Evolutionary conservation across 2,888 invertebrate species (phyloP).

Genomic region (Drosophila affinis): DNA sequence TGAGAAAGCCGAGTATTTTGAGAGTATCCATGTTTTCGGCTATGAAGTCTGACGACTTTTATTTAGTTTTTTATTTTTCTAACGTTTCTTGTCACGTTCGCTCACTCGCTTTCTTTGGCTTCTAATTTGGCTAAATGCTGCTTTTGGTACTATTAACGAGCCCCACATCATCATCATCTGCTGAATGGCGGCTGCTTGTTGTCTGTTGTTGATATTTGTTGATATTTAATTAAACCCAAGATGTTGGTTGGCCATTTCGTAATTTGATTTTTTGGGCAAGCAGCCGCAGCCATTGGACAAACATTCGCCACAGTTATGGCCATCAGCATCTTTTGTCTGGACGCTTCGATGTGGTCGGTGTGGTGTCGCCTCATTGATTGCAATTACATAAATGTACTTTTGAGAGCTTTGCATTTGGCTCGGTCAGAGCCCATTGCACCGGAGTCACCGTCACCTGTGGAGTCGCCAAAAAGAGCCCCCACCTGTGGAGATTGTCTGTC

Average conservation of each 20-base stretch:
- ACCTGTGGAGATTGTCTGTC: slow-evolving; percentile 13
- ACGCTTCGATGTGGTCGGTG: slow-evolving; percentile 19
- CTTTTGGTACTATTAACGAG: slow-evolving; percentile 67
- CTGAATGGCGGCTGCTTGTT: slow-evolving; percentile 17
- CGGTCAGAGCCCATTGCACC: slow-evolving; percentile 67
- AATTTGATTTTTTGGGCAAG: slow-evolving; percentile 44
- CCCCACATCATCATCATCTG: slow-evolving; percentile 52
- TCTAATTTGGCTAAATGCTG: slow-evolving; percentile 69
- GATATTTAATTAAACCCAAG: slow-evolving; percentile 58
- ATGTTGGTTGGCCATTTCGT: slow-evolving; percentile 50
- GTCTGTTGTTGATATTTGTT: slow-evolving; percentile 24
- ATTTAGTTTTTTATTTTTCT: slow-evolving; percentile 39
- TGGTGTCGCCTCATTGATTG: slow-evolving; percentile 58
- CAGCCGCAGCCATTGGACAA: slow-evolving; percentile 12
- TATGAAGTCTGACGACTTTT: neutral
- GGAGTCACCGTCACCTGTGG: slow-evolving; percentile 6
- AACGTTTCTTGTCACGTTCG: slow-evolving; percentile 32
- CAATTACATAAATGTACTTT: slow-evolving; percentile 67
- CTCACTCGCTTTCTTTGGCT: slow-evolving; percentile 63
- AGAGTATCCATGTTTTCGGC: neutral
- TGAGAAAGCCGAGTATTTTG: neutral
- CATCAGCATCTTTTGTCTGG: slow-evolving; percentile 40
- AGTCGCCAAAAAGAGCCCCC: neutral
- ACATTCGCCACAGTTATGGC: slow-evolving; percentile 29
- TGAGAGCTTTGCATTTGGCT: slow-evolving; percentile 47